Evolutionary conservation across 2,888 invertebrate genomes (phyloP).

Genomic region (Pheosia tremula): DNA sequence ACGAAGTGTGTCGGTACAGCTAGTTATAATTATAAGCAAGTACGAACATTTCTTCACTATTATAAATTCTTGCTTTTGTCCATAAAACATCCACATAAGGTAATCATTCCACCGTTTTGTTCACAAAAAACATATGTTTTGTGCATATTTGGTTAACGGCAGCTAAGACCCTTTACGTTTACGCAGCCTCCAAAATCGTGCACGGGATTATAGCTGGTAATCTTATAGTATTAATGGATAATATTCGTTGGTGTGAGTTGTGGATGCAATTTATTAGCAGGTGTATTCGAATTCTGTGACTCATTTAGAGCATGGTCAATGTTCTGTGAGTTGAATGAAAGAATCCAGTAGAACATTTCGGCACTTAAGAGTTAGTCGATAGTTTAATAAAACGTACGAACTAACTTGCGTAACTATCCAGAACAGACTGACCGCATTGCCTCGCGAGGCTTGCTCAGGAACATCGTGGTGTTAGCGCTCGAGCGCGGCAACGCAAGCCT

Average conservation of each 20-base stretch:
- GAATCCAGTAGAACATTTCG: conserved; percentile 15
- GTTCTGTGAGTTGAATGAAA: conserved; percentile 19
- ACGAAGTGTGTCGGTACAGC: no score
- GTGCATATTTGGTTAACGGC: background rate
- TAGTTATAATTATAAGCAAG: no score
- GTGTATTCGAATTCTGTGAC: conserved; percentile 28
- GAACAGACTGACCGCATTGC: no score
- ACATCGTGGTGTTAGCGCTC: no score
- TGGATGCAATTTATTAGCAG: conserved; percentile 25
- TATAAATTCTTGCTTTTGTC: no score
- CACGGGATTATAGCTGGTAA: background rate
- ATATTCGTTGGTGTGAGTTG: conserved; percentile 15
- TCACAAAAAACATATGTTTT: background rate
- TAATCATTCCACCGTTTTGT: no score
- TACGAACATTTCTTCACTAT: no score
- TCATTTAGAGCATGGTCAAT: conserved; percentile 33
- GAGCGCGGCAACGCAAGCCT: no score
- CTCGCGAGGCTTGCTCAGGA: no score
- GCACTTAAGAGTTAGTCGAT: background rate
- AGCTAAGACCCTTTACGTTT: background rate
- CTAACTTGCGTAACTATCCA: no score
- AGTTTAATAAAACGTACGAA: no score
- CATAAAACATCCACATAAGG: no score
- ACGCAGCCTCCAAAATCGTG: background rate
- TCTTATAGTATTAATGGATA: conserved; percentile 18